Evolutionary conservation across 2,888 invertebrate genomes (phyloP).

Genomic region (Spodoptera littoralis): DNA sequence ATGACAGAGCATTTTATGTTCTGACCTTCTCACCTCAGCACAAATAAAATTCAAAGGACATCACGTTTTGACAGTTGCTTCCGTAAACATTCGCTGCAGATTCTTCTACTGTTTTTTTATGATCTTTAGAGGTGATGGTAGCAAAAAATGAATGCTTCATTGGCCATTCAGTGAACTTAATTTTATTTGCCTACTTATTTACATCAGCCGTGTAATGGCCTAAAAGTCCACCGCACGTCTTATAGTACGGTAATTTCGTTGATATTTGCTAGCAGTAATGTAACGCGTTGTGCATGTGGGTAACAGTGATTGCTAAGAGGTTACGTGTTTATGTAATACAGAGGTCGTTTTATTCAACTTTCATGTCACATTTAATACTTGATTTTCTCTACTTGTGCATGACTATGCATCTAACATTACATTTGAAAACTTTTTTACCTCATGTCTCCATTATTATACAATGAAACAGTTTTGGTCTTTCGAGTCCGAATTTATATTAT

Average conservation of each 20-base stretch:
- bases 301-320: constrained; percentile 28
- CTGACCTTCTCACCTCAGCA: constrained; percentile 32
- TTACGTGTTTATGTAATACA: constrained; percentile 42
- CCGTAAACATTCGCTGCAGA: constrained; percentile 39
- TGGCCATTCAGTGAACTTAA: neutral
- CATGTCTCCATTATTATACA: too few species aligned
- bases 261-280: constrained; percentile 42
- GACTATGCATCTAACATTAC: constrained; percentile 11
- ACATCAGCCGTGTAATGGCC: constrained; percentile 3
- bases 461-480: too few species aligned
- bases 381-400: constrained; percentile 38
- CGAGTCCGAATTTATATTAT: too few species aligned
- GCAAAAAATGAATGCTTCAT: neutral
- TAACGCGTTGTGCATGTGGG: constrained; percentile 30
- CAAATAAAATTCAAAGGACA: constrained; percentile 30
- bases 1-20: constrained; percentile 17
- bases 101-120: too few species aligned
- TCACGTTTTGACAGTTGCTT: constrained; percentile 38
- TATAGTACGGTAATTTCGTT: constrained; percentile 39
- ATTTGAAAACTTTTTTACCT: too few species aligned
- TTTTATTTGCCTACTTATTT: neutral
- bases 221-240: constrained; percentile 8
- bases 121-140: neutral
- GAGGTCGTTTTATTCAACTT: constrained; percentile 41
- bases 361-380: constrained; percentile 45